Conservation (phyloP, 2,888 invertebrate genomes). For the Nasonovia ribisnigri region DNA sequence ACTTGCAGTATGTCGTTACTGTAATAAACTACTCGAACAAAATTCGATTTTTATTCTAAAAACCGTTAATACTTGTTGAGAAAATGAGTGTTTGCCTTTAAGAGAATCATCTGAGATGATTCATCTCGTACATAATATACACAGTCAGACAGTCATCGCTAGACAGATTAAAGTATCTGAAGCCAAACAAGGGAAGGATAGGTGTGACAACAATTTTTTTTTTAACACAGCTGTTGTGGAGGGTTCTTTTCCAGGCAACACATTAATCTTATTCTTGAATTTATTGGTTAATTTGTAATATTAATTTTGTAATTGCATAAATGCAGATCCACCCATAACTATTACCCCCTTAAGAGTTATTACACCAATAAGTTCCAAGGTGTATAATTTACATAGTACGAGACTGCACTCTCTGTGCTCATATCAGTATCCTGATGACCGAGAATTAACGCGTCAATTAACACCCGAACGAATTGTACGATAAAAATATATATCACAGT, state of each 20-base stretch:
- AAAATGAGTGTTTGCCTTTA: not conserved
- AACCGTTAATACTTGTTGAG: not conserved
- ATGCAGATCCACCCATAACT: not conserved
- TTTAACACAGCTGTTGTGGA: not conserved
- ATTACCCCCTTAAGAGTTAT: too few species aligned
- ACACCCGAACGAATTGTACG: not conserved
- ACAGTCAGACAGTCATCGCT: not conserved
- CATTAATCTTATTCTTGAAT: not conserved
- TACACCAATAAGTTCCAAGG: not conserved
- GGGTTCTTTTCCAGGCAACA: not conserved
- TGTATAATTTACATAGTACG: too few species aligned
- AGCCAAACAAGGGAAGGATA: not conserved
- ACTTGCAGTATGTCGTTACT: too few species aligned
- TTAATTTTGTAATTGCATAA: not conserved
- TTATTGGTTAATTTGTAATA: not conserved
- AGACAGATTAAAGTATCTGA: not conserved
- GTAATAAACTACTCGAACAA: not conserved
- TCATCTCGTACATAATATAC: not conserved
- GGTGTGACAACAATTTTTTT: not conserved
- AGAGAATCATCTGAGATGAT: too few species aligned
- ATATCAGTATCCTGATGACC: not conserved
- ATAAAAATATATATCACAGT: not conserved
- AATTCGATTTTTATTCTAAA: not conserved
- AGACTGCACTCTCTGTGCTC: too few species aligned
- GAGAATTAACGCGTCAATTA: not conserved